Evolutionary conservation across 1,140 invertebrate species (phyloP).

Genomic region (Meloidogyne chitwoodi): DNA sequence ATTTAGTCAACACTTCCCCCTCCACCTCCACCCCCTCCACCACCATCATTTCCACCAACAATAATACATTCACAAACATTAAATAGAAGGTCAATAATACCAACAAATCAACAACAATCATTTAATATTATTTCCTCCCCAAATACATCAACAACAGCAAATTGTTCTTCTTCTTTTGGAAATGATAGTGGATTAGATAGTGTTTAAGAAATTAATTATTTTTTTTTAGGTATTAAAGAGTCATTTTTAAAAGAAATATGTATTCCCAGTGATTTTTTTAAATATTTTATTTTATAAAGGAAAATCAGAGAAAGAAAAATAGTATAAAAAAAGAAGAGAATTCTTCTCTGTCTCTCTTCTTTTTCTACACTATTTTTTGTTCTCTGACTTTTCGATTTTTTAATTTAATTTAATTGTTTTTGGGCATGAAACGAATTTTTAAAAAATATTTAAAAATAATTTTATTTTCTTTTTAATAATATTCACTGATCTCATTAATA

Average conservation of each 20-base stretch:
- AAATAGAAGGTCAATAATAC: not conserved
- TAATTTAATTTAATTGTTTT: not conserved
- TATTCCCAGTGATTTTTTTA: slow-evolving; percentile 1
- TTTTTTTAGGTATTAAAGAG: not conserved
- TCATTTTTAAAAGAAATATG: not conserved
- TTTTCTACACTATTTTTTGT: not conserved
- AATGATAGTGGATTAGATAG: slow-evolving; percentile 37
- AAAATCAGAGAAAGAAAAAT: not conserved
- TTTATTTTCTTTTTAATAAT: not conserved
- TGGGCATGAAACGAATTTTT: not conserved
- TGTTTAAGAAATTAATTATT: slow-evolving; percentile 1
- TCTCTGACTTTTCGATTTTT: not conserved
- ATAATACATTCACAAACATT: slow-evolving; percentile 7
- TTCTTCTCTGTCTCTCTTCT: not conserved
- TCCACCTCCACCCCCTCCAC: not conserved
- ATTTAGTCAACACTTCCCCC: not conserved
- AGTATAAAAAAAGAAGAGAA: not conserved
- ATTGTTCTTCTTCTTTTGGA: slow-evolving; percentile 4
- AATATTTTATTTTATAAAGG: no score
- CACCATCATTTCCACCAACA: not conserved
- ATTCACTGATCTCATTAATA: no score
- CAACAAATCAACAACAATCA: slow-evolving; percentile 1
- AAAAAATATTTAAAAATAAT: not conserved
- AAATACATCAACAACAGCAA: slow-evolving; percentile 15
- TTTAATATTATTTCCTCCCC: slow-evolving; percentile 20